phyloP scores from a whole-genome alignment of 1,140 invertebrate genomes.

The Penaeus japonicus region DNA sequence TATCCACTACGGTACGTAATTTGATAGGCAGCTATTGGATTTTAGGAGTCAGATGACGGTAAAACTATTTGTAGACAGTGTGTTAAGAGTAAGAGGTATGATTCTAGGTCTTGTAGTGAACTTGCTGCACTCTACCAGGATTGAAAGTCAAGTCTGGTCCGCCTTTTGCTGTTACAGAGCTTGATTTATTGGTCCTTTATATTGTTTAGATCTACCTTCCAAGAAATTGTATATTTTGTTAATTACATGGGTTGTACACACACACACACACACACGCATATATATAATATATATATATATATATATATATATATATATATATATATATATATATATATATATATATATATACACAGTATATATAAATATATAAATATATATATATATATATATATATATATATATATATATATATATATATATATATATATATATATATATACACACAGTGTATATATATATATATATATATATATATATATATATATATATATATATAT shows the following conservation, averaged over 20 bases:
- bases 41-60: conserved; percentile 1
- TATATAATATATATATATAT: no score
- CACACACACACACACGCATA: no score
- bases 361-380: neutral
- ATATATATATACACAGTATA: neutral
- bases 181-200: conserved; percentile 25
- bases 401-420: neutral
- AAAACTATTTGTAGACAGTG: neutral
- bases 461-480: no score
- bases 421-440: no score
- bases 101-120: neutral
- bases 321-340: neutral
- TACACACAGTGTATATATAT: no score
- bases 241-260: conserved; percentile 30
- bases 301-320: neutral
- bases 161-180: conserved; percentile 20
- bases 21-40: neutral
- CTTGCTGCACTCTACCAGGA: neutral
- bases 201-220: no score
- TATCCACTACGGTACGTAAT: neutral
- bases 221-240: conserved; percentile 15
- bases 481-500: no score
- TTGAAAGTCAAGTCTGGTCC: conserved; percentile 8
- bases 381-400: neutral
- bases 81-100: neutral